phyloP scores from a whole-genome alignment of 2,797 vertebrate genomes.

The Smutsia temminckii region DNA sequence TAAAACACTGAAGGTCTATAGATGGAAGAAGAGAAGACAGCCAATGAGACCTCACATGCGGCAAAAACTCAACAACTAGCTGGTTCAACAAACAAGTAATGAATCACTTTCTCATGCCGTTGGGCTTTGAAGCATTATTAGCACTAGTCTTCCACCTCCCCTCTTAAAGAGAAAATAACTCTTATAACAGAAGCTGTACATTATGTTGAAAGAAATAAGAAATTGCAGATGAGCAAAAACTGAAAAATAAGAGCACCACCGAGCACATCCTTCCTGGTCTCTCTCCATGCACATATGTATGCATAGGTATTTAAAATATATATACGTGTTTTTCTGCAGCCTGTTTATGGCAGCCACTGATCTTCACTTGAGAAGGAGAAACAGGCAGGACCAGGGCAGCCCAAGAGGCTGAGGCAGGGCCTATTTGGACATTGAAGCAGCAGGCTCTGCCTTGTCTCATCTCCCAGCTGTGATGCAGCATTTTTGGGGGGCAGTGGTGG shows the following conservation, averaged over 20 bases:
- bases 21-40: neutral
- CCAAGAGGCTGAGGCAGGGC: neutral
- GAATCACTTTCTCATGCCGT: slow-evolving; percentile 34
- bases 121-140: slow-evolving; percentile 39
- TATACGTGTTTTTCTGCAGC: neutral
- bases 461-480: neutral
- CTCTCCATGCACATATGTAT: neutral
- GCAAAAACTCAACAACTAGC: slow-evolving; percentile 47
- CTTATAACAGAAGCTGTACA: slow-evolving; percentile 24
- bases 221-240: slow-evolving; percentile 50
- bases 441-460: neutral
- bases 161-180: slow-evolving; percentile 28
- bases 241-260: neutral
- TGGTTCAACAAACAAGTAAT: slow-evolving; percentile 48
- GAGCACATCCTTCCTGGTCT: neutral
- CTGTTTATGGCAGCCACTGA: neutral
- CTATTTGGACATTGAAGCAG: neutral
- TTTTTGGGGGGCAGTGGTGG: neutral
- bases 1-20: neutral
- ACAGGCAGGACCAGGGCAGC: neutral
- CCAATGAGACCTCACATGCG: slow-evolving; percentile 29
- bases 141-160: neutral
- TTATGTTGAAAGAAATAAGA: slow-evolving; percentile 20
- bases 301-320: neutral
- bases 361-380: neutral